Percentiles rank a stretch among this genome's conserved stretches.
Evolutionary conservation across 2,797 vertebrate genomes (phyloP).

Genomic region (Melanotaenia pygmaea): DNA sequence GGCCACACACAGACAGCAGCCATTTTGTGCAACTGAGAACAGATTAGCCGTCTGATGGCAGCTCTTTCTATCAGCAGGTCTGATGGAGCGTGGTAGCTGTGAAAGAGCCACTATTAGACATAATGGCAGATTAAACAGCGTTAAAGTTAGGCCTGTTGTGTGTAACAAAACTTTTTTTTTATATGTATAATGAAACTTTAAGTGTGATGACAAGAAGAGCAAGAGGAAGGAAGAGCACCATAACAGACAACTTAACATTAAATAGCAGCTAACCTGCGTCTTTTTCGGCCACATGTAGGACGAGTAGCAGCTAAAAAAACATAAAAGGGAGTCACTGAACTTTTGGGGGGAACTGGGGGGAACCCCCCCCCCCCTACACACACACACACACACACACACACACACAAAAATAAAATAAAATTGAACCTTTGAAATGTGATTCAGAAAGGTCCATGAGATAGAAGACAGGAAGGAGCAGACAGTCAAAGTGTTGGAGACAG

Average conservation of each 20-base stretch:
- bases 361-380: too few species aligned
- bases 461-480: conserved; percentile 38
- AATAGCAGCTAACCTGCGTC: conserved; percentile 33
- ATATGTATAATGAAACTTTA: conserved; percentile 56
- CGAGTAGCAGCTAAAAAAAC: conserved; percentile 22
- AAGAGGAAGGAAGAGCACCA: conserved; percentile 40
- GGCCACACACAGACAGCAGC: conserved; percentile 43
- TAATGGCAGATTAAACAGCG: conserved; percentile 74
- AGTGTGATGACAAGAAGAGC: conserved; percentile 65
- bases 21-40: conserved; percentile 72
- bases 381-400: too few species aligned
- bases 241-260: conserved; percentile 16
- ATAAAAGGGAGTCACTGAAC: conserved; percentile 7
- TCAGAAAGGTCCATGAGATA: conserved; percentile 27
- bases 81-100: conserved; percentile 64
- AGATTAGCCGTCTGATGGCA: conserved; percentile 67
- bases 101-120: conserved; percentile 72
- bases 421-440: conserved; percentile 3
- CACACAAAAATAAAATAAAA: conserved; percentile 11
- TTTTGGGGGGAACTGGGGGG: too few species aligned
- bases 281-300: neutral
- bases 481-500: conserved; percentile 50
- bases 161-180: conserved; percentile 30
- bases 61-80: conserved; percentile 63
- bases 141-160: conserved; percentile 68